A percentile compares a stretch with the other conserved stretches of the same genome.
Conservation (phyloP, 2,797 vertebrate species). For the Scarus forsteni region DNA sequence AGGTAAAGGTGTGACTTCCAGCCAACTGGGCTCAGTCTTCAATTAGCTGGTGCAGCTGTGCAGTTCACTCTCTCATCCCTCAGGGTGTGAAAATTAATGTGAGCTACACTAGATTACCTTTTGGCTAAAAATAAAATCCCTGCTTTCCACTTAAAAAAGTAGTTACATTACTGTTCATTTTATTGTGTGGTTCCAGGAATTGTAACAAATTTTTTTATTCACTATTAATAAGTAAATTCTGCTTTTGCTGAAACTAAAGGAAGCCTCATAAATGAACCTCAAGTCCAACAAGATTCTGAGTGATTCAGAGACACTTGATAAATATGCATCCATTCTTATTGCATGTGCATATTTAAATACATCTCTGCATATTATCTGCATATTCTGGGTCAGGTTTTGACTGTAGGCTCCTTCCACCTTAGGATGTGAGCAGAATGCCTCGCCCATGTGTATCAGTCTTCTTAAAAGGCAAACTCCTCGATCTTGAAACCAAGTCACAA, state of each 20-base stretch:
- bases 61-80: not conserved
- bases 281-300: not conserved
- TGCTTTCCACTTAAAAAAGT: not conserved
- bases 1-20: not conserved
- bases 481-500: slow-evolving; percentile 8
- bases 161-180: not conserved
- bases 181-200: not conserved
- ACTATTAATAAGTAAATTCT: not conserved
- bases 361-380: slow-evolving; percentile 19
- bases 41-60: not conserved
- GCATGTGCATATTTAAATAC: slow-evolving; percentile 21
- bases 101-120: slow-evolving; percentile 1
- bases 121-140: not conserved
- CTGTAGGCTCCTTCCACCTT: not conserved
- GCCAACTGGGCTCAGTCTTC: not conserved
- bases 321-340: slow-evolving; percentile 8
- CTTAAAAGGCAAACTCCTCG: not conserved
- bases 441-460: not conserved
- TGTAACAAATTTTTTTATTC: not conserved
- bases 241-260: slow-evolving; percentile 4
- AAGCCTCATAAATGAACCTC: slow-evolving; percentile 19
- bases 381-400: slow-evolving; percentile 10
- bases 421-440: slow-evolving; percentile 5
- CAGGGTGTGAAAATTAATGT: not conserved
- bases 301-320: slow-evolving; percentile 3